Evolutionary conservation across 2,113 vertebrate genomes (phyloP), one percentile per base, ranked within the genome.

Genomic region (Oreochromis spilurus): DNA sequence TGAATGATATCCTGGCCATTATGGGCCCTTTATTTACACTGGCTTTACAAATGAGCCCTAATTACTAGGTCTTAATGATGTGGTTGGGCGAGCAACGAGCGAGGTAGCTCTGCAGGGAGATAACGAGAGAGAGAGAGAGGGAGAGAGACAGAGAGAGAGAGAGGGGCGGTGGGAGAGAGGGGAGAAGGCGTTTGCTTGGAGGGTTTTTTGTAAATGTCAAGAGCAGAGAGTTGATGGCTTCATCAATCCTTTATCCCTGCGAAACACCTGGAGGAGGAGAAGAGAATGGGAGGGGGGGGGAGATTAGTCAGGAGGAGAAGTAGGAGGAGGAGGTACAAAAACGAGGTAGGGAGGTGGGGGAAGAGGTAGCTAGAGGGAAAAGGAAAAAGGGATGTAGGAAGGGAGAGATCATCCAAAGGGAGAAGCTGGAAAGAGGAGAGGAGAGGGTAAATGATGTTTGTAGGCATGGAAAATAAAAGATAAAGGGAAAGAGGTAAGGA

Each of bases 161-260:
- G 6, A 31, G 29, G 9, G 58, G 29, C 14, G n/a, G 77, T 52
- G 38, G 26, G 54, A 13, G 12, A 11, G 26, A n/a, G 31, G 53
- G n/a, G 24, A 60, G 65, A 88, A 84, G 88, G 87, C 87, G 95
- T 92, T 94, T 95, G 94, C 93, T 95, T 94, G 93, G 97, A 96
- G 93, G 96, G 94, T 94, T 97, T 97, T 94, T 97, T 92, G 95
- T 94, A 97, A 97, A 97, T 97, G 96, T 97, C 96, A 97, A 86
- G 87, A 92, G 94, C 95, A 95, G 90, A 94, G 90, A 94, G 93
- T 88, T 97, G 95, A 97, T 97, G 95, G 96, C 94, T 96, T 96
- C 97, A 96, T 97, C 95, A 95, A 93, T 97, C 96, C 96, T 96
- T 97, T 97, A 97, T 97, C 95, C 92, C 91, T 89, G 24, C 81